phyloP scores from a whole-genome alignment of 2,888 invertebrate genomes.

The Nasonia oneida region DNA sequence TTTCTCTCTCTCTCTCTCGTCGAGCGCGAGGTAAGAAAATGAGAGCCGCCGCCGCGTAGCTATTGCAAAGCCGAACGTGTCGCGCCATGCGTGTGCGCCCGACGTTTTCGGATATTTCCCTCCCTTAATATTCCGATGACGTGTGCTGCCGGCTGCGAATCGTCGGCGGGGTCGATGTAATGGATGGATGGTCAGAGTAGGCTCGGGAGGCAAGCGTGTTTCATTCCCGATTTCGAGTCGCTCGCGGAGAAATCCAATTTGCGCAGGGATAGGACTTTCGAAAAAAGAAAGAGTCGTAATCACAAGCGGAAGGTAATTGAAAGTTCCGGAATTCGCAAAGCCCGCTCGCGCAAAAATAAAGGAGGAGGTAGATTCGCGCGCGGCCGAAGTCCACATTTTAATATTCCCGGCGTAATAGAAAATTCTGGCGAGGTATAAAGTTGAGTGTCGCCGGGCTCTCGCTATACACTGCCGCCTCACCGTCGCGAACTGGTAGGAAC shows the following conservation, averaged over 20 bases:
- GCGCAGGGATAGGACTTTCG: background rate
- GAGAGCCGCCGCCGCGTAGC: constrained; percentile 26
- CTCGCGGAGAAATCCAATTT: background rate
- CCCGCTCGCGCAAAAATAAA: constrained; percentile 44
- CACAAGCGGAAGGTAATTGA: constrained; percentile 35
- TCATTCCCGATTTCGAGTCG: background rate
- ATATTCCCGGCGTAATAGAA: constrained; percentile 58
- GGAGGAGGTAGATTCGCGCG: background rate
- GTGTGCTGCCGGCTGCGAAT: constrained; percentile 62
- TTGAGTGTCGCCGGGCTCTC: constrained; percentile 49
- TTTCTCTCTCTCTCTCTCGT: constrained; percentile 27
- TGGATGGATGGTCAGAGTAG: constrained; percentile 22
- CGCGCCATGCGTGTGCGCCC: background rate
- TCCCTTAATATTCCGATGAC: constrained; percentile 73
- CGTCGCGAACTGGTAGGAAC: constrained; percentile 65
- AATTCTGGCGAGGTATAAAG: constrained; percentile 42
- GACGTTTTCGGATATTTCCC: constrained; percentile 67
- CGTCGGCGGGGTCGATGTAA: background rate
- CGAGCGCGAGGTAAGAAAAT: constrained; percentile 19
- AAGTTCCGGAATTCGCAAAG: constrained; percentile 38
- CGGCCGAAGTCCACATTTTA: constrained; percentile 52
- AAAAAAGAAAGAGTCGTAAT: background rate
- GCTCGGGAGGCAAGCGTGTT: background rate
- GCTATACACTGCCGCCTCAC: constrained; percentile 36
- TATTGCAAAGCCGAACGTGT: constrained; percentile 38